Base-by-base conservation (phyloP, 2,888 invertebrate species). In the Cylindroiulus punctatus region DNA sequence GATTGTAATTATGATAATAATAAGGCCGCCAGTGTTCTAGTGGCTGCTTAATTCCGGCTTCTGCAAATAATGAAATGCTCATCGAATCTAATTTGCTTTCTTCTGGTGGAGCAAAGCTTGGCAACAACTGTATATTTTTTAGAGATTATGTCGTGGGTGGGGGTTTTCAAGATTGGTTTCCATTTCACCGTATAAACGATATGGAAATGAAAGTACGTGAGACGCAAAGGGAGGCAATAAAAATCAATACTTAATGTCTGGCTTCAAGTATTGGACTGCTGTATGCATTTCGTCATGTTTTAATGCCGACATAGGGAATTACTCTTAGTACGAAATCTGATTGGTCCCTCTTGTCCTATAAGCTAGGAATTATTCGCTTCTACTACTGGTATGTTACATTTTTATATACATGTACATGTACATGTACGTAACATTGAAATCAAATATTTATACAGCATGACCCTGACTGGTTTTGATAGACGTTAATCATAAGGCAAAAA, bases 31-130 rank as follows among this genome's bases (percentile, higher is more conserved):
- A 57, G 57, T 19, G 19, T 57, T 57, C n/a, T 19, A 19, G 57
- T 57, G 57, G 57, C 57, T 57, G 57, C 57, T n/a, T n/a, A n/a
- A n/a, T 57, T 57, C 57, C 3, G 57, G 57, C 57, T 57, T 57
- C n/a, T n/a, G 19, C 57, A n/a, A 57, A 57, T 57, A 57, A 57
- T 57, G n/a, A 57, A 57, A 57, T 57, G 57, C 57, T 7, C n/a
- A 57, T 57, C 57, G 57, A n/a, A 57, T 57, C 57, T 57, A 57
- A 57, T 57, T 57, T 57, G 57, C 57, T 57, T 57, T n/a, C 57
- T 57, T n/a, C 5, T n/a, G 57, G n/a, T 57, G 57, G n/a, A n/a
- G 7, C n/a, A 57, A 57, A 57, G n/a, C n/a, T 57, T n/a, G 57
- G 57, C 57, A 57, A 57, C 57, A 57, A 57, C 57, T 57, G 57